Evolutionary conservation across 2,888 invertebrate genomes (phyloP).

Genomic region (Alsophila aescularia): DNA sequence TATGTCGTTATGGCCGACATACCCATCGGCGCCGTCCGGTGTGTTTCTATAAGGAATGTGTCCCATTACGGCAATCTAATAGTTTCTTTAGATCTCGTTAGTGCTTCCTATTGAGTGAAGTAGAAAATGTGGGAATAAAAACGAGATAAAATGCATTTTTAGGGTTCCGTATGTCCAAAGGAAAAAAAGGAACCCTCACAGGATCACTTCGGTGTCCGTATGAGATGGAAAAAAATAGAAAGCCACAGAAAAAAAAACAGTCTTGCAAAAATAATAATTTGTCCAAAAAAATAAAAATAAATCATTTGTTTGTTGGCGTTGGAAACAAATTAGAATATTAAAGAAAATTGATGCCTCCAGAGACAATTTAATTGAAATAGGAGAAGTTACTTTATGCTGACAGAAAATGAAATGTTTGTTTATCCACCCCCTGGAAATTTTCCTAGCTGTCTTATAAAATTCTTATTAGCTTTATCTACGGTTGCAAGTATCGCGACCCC

Average conservation of each 20-base stretch:
- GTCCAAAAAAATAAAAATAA: too few relatives aligned
- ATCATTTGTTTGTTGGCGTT: too few relatives aligned
- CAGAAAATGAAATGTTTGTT: constrained; percentile 20
- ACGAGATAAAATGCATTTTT: not conserved
- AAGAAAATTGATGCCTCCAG: too few relatives aligned
- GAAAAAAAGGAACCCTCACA: too few relatives aligned
- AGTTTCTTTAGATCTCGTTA: constrained; percentile 35
- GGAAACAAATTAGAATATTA: too few relatives aligned
- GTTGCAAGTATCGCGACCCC: constrained; percentile 40
- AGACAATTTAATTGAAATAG: too few relatives aligned
- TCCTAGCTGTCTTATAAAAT: constrained; percentile 65
- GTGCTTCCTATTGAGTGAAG: constrained; percentile 22
- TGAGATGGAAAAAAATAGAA: too few relatives aligned
- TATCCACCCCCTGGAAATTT: constrained; percentile 12
- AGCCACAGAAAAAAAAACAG: too few relatives aligned
- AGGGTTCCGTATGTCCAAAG: not conserved
- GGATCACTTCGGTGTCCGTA: too few relatives aligned
- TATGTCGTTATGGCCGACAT: constrained; percentile 3
- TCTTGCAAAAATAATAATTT: too few relatives aligned
- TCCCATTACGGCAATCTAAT: constrained; percentile 21
- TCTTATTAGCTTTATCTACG: constrained; percentile 73
- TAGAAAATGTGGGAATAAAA: not conserved
- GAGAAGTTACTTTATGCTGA: too few relatives aligned
- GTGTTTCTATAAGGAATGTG: constrained; percentile 24
- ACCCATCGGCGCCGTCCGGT: constrained; percentile 24